Base-by-base conservation (phyloP, 2,888 invertebrate genomes). In the Mythimna pallens region DNA sequence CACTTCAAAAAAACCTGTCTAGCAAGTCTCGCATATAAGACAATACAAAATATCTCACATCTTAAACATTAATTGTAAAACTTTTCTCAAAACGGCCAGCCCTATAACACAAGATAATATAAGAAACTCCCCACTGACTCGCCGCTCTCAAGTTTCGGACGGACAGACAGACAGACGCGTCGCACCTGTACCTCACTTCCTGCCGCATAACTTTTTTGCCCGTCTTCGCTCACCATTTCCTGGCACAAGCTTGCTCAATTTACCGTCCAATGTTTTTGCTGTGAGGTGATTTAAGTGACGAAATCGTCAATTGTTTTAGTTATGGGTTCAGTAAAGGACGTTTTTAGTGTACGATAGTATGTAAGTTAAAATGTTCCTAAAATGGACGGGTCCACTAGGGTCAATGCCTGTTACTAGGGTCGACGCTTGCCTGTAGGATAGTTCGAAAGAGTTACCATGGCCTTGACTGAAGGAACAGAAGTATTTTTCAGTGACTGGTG, bases 171-270 rank as follows among this genome's bases (percentile, higher is more conserved):
- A 87, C 89, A 86, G 89, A 90, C 90, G 85, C 79, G 83, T 73
- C 86, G 90, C 95, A 94, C 94, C 95, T 94, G 95, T 91, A 83
- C 67, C 65, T 68, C 73, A 89, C 90, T 93, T 94, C 94, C 94
- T 93, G 86, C 62, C 58, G 25, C 57, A 50, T 59, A 89, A 73
- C 80, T 85, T 86, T 85, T 92, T 92, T 93, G 30, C 73, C 88
- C 86, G 62, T 76, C 59, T 65, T 40, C 61, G 84, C 65, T 70
- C 65, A 86, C 80, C 88, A 88, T 93, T 94, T 94, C 94, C 94
- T 93, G 93, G 86, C 90, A 86, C 81, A 81, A 76, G 85, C 82
- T 83, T 85, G 69, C 71, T 81, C 83, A 84, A 84, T 85, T 83
- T 68, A 80, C 73, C 57, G 72, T 55, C 47, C 25, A 61, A n/a